phyloP scores from a whole-genome alignment of 2,797 vertebrate genomes.

The Darevskia mixta region DNA sequence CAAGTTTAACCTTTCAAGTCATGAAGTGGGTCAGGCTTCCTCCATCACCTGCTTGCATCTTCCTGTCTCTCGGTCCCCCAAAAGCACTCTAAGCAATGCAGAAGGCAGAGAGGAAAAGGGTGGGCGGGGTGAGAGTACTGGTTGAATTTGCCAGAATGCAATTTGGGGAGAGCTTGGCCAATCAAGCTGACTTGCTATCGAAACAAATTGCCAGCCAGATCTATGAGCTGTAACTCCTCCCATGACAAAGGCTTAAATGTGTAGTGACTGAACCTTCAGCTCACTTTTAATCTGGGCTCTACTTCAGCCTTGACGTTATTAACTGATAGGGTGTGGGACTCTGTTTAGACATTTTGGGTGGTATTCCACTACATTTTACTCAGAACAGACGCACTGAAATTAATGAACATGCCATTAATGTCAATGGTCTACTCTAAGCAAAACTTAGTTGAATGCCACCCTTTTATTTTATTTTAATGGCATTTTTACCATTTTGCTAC shows the following conservation, averaged over 20 bases:
- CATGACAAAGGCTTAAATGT: neutral
- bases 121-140: too few relatives aligned
- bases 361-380: too few relatives aligned
- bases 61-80: neutral
- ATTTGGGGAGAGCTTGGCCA: neutral
- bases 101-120: neutral
- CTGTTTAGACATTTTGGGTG: too few relatives aligned
- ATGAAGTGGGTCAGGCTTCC: neutral
- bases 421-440: too few relatives aligned
- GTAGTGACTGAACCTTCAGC: neutral
- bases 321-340: too few relatives aligned
- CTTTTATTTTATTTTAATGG: too few relatives aligned
- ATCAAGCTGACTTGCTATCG: neutral
- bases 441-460: too few relatives aligned
- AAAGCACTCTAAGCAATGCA: neutral
- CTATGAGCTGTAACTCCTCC: neutral
- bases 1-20: conserved; percentile 5
- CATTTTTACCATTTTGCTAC: too few relatives aligned
- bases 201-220: neutral
- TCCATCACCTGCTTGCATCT: neutral
- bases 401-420: too few relatives aligned
- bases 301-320: neutral
- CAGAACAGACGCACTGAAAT: too few relatives aligned
- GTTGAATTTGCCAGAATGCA: neutral
- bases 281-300: neutral